Evolutionary conservation across 2,888 invertebrate species (phyloP), one percentile per base, ranked within the genome.

Genomic region (Silvanus unidentatus): DNA sequence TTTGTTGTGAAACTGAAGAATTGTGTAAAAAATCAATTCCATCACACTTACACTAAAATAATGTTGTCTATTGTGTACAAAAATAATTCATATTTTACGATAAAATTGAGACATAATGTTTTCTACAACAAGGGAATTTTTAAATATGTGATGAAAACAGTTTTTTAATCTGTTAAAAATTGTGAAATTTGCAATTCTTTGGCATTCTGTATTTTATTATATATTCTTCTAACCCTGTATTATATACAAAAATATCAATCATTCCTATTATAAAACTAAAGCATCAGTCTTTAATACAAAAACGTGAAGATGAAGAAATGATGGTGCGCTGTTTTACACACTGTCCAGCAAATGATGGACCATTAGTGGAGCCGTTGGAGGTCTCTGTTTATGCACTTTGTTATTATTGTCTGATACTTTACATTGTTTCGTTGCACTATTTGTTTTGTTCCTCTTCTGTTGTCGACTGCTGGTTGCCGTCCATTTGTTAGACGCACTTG

Each of bases 331-430:
- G 16, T 42, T 43, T 47, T 42, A 50, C 36, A 43, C 50, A 45
- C 50, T 50, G 39, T 68, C 69, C 45, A 68, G 53, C 40, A 69
- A 55, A 52, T 67, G 66, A 42, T 67, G 67, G 29, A 68, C 59
- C 64, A 69, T 62, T 16, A 68, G 54, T 14, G 65, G 63, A 12
- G 32, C 11, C 8, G 63, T 59, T 11, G 59, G 54, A 10, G 63
- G 55, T 45, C 49, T 49, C 22, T 50, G 54, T 38, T 59, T 57
- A 29, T 53, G 50, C 39, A 59, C 43, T 49, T 54, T 53, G 42
- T 16, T 37, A 32, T 12, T 32, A 32, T 47, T 45, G 36, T 44
- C 40, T 44, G 48, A 52, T 41, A 57, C 52, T 48, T 59, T 53
- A 49, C 58, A 57, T 46, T 64, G 60, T 47, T 61, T 57, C 16